Evolutionary conservation across 2,113 vertebrate species (phyloP).

Genomic region (Boulengeromyrus knoepffleri): DNA sequence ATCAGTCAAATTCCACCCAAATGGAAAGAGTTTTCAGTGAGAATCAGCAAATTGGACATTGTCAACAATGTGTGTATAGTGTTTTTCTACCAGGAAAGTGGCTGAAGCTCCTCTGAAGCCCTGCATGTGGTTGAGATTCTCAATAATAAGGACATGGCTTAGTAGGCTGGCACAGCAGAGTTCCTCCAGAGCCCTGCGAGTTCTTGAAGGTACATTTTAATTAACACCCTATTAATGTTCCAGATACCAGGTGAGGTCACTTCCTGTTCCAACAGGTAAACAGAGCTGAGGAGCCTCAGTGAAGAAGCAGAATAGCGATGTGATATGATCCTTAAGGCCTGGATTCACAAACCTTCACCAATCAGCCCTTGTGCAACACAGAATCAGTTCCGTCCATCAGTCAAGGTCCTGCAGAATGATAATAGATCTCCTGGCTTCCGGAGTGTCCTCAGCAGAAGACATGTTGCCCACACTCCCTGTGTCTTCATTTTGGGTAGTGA

Average conservation of each 20-base stretch:
- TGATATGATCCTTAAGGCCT: neutral
- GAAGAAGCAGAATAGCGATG: neutral
- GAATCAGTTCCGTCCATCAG: neutral
- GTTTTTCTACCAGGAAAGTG: neutral
- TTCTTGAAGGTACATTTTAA: neutral
- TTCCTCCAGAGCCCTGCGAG: neutral
- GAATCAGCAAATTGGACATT: neutral
- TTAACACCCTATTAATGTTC: neutral
- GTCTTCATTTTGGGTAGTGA: neutral
- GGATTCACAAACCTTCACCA: neutral
- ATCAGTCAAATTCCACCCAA: neutral
- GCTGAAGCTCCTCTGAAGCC: neutral
- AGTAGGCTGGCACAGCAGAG: neutral
- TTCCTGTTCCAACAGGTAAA: neutral
- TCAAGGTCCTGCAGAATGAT: neutral
- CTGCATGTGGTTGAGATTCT: neutral
- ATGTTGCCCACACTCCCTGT: neutral
- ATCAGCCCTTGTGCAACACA: neutral
- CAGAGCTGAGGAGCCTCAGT: neutral
- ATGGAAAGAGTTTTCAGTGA: neutral
- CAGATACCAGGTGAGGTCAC: neutral
- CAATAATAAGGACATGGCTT: neutral
- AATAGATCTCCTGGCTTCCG: neutral
- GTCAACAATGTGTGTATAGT: neutral
- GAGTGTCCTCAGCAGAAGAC: neutral